Conservation (phyloP, 2,888 invertebrate genomes). For the Hirtodrosophila alboralis region DNA sequence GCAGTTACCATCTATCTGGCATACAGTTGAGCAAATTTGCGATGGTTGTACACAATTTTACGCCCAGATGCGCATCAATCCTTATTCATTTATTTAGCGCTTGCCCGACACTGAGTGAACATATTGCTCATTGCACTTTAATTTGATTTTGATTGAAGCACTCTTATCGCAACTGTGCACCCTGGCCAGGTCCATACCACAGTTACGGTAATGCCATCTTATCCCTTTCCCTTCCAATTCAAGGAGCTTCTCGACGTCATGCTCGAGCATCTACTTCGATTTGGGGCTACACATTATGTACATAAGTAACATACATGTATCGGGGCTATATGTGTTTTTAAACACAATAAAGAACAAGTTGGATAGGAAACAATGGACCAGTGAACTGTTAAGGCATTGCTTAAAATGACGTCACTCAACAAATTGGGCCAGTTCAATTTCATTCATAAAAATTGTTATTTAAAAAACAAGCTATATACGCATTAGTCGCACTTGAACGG, state of each 20-base stretch:
- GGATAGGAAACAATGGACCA: neutral
- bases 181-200: conserved; percentile 14
- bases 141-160: conserved; percentile 74
- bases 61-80: conserved; percentile 69
- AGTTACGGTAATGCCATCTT: conserved; percentile 2
- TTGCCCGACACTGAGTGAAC: conserved; percentile 31
- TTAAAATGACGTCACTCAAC: conserved; percentile 38
- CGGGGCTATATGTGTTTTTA: too few relatives aligned
- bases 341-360: too few relatives aligned
- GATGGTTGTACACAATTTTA: conserved; percentile 56
- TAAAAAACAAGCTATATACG: conserved; percentile 4
- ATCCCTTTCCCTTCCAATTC: conserved; percentile 2
- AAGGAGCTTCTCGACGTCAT: conserved; percentile 22
- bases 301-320: neutral
- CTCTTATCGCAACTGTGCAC: conserved; percentile 70
- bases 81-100: conserved; percentile 60
- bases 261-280: neutral
- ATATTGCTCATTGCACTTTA: conserved; percentile 75
- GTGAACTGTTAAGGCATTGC: neutral
- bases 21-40: conserved; percentile 48
- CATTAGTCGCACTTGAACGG: conserved; percentile 43
- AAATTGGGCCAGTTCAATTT: conserved; percentile 37
- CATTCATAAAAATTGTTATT: conserved; percentile 64
- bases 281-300: neutral
- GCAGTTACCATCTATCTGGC: conserved; percentile 21